These are phyloP conservation scores for Lathamus discolor DNA, from an alignment of 2,113 vertebrate species.

Conservation along the genomic window DNA sequence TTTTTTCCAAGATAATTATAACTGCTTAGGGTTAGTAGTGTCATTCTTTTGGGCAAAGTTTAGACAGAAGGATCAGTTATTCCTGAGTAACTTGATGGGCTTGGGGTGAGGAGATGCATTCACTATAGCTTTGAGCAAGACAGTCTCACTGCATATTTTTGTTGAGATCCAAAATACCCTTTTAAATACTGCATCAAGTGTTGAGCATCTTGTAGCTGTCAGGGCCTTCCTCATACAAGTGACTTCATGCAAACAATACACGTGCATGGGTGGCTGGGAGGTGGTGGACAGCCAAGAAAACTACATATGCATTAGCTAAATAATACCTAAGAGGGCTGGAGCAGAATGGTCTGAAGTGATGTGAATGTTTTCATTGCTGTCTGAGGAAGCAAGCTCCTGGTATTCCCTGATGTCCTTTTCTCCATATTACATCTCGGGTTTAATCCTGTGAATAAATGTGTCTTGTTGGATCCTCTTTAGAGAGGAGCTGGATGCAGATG, in stretches of 20 bases:
- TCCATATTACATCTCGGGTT: neutral
- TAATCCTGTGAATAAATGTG: neutral
- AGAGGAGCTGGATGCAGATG: constrained; percentile 93
- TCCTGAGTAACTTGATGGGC: neutral
- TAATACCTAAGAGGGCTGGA: neutral
- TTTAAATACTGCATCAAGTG: neutral
- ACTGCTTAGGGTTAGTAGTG: neutral
- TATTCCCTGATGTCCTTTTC: neutral
- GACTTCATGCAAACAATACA: neutral
- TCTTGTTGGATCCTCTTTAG: constrained; percentile 61
- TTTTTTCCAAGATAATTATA: neutral
- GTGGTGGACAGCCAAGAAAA: neutral
- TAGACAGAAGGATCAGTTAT: neutral
- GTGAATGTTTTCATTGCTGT: neutral
- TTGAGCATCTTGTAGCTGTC: neutral
- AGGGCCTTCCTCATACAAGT: neutral
- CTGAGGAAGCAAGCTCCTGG: neutral
- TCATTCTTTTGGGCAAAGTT: neutral
- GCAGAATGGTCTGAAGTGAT: neutral
- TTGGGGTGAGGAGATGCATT: neutral
- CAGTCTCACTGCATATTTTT: rapidly evolving
- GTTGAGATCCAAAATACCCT: neutral
- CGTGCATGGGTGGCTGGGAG: neutral
- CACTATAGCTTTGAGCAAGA: neutral
- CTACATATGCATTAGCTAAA: rapidly evolving